Conservation (phyloP, 2,797 vertebrate genomes). For the Alcedo quadribrachys region DNA sequence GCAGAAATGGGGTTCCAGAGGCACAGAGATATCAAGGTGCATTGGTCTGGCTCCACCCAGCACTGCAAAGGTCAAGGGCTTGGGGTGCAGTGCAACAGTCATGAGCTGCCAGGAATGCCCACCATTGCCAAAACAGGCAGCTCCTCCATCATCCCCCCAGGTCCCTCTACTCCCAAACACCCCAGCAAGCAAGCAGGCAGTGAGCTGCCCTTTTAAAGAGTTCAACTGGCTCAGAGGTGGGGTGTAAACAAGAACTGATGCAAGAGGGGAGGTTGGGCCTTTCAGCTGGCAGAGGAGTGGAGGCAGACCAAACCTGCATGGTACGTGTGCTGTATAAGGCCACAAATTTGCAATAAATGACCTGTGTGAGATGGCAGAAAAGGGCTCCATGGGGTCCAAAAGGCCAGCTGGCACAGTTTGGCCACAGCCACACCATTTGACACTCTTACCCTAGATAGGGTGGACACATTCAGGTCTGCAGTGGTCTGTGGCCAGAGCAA, state of each 20-base stretch:
- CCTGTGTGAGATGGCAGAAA: neutral
- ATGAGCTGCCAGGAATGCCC: neutral
- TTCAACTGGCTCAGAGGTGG: neutral
- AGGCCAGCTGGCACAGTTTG: neutral
- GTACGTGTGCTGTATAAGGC: fast-evolving
- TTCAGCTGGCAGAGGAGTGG: neutral
- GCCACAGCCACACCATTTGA: no score
- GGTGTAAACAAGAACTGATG: neutral
- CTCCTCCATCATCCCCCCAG: no score
- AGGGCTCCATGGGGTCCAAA: neutral
- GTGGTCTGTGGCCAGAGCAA: neutral
- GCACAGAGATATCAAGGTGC: neutral
- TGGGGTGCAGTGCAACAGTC: neutral
- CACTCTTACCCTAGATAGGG: neutral
- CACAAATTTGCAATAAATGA: neutral
- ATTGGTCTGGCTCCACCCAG: neutral
- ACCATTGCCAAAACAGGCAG: neutral
- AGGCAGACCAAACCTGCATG: neutral
- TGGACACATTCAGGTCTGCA: neutral
- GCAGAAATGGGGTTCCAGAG: neutral
- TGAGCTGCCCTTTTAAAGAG: neutral
- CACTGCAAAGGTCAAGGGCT: neutral
- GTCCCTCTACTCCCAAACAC: neutral
- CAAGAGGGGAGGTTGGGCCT: neutral
- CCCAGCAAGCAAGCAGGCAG: neutral